Evolutionary conservation across 2,113 vertebrate species (phyloP).

Genomic region (Poicephalus gulielmi): DNA sequence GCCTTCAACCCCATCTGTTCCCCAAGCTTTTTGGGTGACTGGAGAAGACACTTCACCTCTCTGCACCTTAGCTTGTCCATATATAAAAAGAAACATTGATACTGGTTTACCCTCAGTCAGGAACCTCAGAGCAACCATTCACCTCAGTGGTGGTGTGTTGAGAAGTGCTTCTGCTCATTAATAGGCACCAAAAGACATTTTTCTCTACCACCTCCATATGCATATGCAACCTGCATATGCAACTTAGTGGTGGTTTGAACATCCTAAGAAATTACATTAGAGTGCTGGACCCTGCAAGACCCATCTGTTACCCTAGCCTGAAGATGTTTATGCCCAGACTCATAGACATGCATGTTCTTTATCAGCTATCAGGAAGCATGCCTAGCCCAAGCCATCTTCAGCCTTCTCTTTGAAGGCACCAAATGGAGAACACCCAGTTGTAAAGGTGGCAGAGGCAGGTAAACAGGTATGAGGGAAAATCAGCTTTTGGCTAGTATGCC

Average conservation of each 20-base stretch:
- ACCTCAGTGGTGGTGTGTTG: not conserved
- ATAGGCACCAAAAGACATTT: not conserved
- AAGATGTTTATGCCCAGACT: not conserved
- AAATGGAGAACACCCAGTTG: not conserved
- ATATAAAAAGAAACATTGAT: not conserved
- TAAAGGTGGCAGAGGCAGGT: not conserved
- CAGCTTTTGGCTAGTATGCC: not conserved
- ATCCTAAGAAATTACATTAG: not conserved
- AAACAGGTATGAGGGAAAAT: not conserved
- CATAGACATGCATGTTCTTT: not conserved
- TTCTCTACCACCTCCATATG: not conserved
- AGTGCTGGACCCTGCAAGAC: not conserved
- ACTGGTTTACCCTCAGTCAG: not conserved
- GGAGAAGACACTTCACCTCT: not conserved
- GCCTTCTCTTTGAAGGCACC: not conserved
- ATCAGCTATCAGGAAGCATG: not conserved
- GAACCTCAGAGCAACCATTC: not conserved
- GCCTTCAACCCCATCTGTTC: not conserved
- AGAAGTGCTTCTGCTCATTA: not conserved
- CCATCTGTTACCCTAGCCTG: not conserved
- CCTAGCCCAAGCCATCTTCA: not conserved
- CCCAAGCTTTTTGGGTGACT: not conserved
- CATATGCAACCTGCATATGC: not conserved
- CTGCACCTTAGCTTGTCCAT: not conserved
- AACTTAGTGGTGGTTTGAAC: not conserved